These are phyloP conservation scores for Agelas oroides DNA, from an alignment of 37 sponge, comb jelly and placozoan species.

Conservation along the genomic window DNA sequence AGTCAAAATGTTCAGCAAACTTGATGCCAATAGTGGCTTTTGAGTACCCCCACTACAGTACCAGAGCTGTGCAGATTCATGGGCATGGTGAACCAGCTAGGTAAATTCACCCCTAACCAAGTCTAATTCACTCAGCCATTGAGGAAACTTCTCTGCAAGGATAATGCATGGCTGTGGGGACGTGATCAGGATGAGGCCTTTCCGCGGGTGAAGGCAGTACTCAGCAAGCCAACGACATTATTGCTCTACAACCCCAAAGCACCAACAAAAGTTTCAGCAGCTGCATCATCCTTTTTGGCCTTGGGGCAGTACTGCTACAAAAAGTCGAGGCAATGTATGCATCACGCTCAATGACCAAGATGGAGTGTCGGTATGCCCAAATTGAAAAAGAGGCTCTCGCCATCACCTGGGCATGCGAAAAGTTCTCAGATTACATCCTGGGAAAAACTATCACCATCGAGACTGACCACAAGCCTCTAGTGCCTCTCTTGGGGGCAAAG, in stretches of 20 bases:
- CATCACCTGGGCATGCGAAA: conserved; percentile 34
- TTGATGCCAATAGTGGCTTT: conserved; percentile 29
- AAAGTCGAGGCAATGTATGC: conserved; percentile 23
- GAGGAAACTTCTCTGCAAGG: conserved; percentile 21
- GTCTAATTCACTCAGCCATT: conserved; percentile 26
- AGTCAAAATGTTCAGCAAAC: conserved; percentile 20
- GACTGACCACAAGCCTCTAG: conserved; percentile 47
- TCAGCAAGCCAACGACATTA: background rate
- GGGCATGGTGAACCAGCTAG: conserved; percentile 48
- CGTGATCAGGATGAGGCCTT: conserved; percentile 24
- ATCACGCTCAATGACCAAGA: conserved; percentile 35
- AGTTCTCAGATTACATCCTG: conserved; percentile 17
- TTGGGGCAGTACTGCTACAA: conserved; percentile 47
- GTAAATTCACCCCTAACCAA: conserved; percentile 17
- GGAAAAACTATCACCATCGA: conserved; percentile 31
- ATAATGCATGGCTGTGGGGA: conserved; percentile 12
- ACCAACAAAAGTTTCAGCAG: conserved; percentile 14
- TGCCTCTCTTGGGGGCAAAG: no score
- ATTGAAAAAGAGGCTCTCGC: conserved; percentile 33
- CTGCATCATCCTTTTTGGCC: conserved; percentile 40
- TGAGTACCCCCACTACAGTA: background rate
- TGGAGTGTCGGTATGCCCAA: conserved; percentile 29
- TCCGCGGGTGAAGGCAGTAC: background rate
- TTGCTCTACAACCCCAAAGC: conserved; percentile 1
- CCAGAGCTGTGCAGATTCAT: conserved; percentile 27